Evolutionary conservation across 1,140 invertebrate species (phyloP), one percentile per base, ranked within the genome.

Genomic region (Branchinecta lindahli): DNA sequence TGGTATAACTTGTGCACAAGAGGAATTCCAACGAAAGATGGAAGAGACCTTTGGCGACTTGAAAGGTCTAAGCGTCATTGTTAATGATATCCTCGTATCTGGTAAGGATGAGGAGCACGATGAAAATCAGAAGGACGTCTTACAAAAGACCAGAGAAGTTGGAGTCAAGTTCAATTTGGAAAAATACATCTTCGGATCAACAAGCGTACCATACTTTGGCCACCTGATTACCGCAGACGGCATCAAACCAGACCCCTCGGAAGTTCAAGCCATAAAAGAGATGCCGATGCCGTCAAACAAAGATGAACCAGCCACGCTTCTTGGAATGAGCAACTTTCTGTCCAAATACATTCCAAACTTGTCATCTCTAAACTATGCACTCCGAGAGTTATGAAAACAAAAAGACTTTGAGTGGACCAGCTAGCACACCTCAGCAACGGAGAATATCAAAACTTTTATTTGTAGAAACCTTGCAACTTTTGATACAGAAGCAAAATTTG

Each of bases 81-180:
- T 52, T 52, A n/a, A 52, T 52, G 47, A 52, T n/a, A 52, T 52
- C n/a, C 47, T 52, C n/a, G 47, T 52, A 52, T 52, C 47, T 52
- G 47, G 47, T 9, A 52, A 52, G n/a, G 47, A 52, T 52, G 47
- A 52, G 47, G 47, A n/a, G 47, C 47, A 52, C n/a, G 47, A 52
- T 52, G 47, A 52, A 52, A 52, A 52, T 52, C 47, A 9, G 47
- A 52, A 52, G n/a, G 47, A 52, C 9, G 47, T 52, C 47, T 52
- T 52, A 52, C 47, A 52, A 52, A 52, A 52, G 47, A n/a, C 47
- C 47, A 52, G 47, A 52, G 47, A 52, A 52, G 47, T 52, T 52
- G 47, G 47, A 52, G 47, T 52, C 47, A n/a, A 9, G n/a, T n/a
- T n/a, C n/a, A n/a, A n/a, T n/a, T n/a, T n/a, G n/a, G n/a, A n/a